Conservation (phyloP, 2,797 vertebrate species). For the Luscinia megarhynchos region DNA sequence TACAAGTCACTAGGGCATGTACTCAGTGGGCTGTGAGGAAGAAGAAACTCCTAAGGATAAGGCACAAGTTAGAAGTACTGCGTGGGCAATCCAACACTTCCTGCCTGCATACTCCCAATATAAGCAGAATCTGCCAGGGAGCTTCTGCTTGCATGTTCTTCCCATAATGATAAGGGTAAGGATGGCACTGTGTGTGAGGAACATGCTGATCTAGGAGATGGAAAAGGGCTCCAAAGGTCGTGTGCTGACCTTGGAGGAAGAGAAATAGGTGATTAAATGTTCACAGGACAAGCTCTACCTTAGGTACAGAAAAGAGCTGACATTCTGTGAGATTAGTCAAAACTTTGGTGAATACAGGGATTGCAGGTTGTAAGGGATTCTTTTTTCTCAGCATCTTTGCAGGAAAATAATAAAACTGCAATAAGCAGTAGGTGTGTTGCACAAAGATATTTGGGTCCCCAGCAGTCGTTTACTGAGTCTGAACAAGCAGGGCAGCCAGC, state of each 20-base stretch:
- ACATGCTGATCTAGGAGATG: neutral
- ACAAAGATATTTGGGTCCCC: neutral
- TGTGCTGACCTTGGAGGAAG: neutral
- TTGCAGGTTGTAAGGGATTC: neutral
- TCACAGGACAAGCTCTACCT: neutral
- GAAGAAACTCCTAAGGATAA: neutral
- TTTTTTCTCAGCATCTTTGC: neutral
- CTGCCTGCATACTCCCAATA: slow-evolving; percentile 4
- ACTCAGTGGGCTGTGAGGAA: neutral
- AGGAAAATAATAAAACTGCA: neutral
- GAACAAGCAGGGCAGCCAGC: neutral
- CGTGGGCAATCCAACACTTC: slow-evolving; percentile 8
- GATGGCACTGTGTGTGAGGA: neutral
- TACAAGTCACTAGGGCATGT: neutral
- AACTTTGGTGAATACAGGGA: neutral
- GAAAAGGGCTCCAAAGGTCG: neutral
- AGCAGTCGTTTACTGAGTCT: neutral
- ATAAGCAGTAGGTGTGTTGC: neutral
- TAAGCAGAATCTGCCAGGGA: slow-evolving; percentile 20
- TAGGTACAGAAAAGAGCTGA: neutral
- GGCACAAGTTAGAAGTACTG: neutral
- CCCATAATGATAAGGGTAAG: neutral
- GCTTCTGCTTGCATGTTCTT: neutral
- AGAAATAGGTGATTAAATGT: neutral
- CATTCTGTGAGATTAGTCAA: neutral